Evolutionary conservation across 2,888 invertebrate genomes (phyloP), one percentile per base, ranked within the genome.

Genomic region (Synergus itoensis): DNA sequence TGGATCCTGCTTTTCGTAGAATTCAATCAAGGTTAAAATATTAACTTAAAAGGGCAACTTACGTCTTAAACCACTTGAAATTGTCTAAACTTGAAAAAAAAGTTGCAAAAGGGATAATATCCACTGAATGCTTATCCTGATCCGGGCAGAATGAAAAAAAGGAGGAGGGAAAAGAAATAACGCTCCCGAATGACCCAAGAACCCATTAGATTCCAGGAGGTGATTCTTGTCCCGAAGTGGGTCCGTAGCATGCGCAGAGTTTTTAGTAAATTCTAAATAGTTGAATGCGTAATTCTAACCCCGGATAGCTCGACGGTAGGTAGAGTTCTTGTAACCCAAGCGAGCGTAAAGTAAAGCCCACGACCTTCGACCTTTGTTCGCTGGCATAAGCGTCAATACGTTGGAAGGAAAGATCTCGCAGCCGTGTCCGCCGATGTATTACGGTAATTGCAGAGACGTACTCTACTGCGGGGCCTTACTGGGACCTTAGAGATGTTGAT

Each of bases 401-500:
- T 80, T 79, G 69, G 62, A 79, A 79, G 81, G 77, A 65, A 76
- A 77, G 83, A 82, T 86, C 83, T 85, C 86, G 83, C 85, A 83
- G 86, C 84, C 85, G 85, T 88, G 88, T 88, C 87, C 86, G 84
- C 83, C 85, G 88, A 86, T 89, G 89, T 89, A 88, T 89, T 88
- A 87, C 87, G 87, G 88, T 89, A 89, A 89, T 89, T 89, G 89
- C 89, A 81, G 82, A 86, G 88, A 85, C 86, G 85, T 83, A 85
- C 85, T 84, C 80, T 80, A 83, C 78, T 83, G 84, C 83, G 79
- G 78, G 69, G 60, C 28, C 48, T 57, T 63, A 69, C 18, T 43
- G 60, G 67, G 63, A 69, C 48, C 73, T 73, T 65, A 84, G 83
- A 82, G 85, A 86, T 81, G 88, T 86, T 86, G 86, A 85, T 85